Evolutionary conservation across 1,140 invertebrate species (phyloP), one percentile per base, ranked within the genome.

Genomic region (Chrysopa pallens): DNA sequence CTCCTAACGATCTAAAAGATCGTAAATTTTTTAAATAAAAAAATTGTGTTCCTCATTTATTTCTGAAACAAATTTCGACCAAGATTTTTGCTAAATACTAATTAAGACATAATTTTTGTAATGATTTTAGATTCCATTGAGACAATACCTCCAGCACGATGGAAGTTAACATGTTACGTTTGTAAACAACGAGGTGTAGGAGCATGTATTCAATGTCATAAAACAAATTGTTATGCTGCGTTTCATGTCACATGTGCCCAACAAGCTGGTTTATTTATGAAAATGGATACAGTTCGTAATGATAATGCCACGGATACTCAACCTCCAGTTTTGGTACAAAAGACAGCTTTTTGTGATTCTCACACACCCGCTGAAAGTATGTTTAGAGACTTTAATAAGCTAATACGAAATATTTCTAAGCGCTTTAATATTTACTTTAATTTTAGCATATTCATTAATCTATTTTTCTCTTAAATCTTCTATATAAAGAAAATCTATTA

Each of bases 211-310:
- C 95, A 98, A 63, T 98, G 95, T 61, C 89, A 96, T 57, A 88
- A 91, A 53, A 83, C 77, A 46, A 95, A 89, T 59, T 98, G 94
- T 60, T 97, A 95, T 56, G 84, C 85, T 41, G 93, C 93, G 6
- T 98, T 98, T 65, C 95, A 98, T 63, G 94, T 98, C 0, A 98
- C 94, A 1, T 98, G 95, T 65, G 94, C 93, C 0, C 93, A 97
- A 60, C 89, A 94, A 60, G 91, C 92, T 39, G 92, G 93, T 42
- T 66, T 90, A 0, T 76, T 82, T 50, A 97, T 98, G 93, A 85
- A 91, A 59, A 95, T 98, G 79, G 85, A 96, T 55, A 90, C 87
- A 1, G 79, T 90, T 0, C 73, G 79, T 55, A 80, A 84, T 23
- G 59, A 67, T 0, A 76, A 79, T 39, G 68, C 56, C 6, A 55